A percentile compares a stretch with the other conserved stretches of the same genome.
Conservation (phyloP, 64 coral and sea anemone species). For the Porites australiensis region DNA sequence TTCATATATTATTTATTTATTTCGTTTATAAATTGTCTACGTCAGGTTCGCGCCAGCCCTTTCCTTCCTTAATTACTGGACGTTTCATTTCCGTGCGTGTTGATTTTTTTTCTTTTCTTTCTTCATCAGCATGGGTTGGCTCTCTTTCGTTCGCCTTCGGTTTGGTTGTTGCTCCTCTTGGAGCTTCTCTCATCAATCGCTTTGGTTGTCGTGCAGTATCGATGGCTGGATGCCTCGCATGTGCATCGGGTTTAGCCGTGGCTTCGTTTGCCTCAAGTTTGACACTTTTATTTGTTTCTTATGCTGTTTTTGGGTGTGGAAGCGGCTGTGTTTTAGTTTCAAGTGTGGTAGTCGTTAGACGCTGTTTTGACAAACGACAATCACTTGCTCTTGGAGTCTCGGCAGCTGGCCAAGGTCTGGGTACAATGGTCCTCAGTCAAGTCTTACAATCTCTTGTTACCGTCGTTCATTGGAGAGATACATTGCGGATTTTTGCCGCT, state of each 20-base stretch:
- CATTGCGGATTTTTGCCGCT: constrained; percentile 1
- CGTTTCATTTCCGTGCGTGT: neutral
- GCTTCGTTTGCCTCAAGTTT: constrained; percentile 45
- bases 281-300: constrained; percentile 20
- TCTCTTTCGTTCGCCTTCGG: neutral
- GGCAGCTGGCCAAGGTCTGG: constrained; percentile 22
- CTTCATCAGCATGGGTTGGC: constrained; percentile 42
- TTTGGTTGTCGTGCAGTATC: constrained; percentile 43
- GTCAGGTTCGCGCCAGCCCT: too few species aligned
- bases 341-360: neutral
- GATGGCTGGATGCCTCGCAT: neutral
- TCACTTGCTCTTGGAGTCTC: constrained; percentile 40
- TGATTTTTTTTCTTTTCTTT: neutral
- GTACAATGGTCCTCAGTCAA: constrained; percentile 28
- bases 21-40: too few species aligned
- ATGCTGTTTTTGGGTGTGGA: constrained; percentile 24
- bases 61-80: too few species aligned
- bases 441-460: neutral
- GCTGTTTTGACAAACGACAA: constrained; percentile 50
- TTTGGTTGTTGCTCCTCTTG: neutral
- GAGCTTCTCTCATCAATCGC: constrained; percentile 31
- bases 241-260: neutral
- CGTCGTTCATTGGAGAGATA: neutral
- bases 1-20: too few species aligned
- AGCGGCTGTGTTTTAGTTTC: neutral